These are phyloP conservation scores for Montipora foliosa DNA, from an alignment of 64 coral and sea anemone genomes.

Conservation along the genomic window DNA sequence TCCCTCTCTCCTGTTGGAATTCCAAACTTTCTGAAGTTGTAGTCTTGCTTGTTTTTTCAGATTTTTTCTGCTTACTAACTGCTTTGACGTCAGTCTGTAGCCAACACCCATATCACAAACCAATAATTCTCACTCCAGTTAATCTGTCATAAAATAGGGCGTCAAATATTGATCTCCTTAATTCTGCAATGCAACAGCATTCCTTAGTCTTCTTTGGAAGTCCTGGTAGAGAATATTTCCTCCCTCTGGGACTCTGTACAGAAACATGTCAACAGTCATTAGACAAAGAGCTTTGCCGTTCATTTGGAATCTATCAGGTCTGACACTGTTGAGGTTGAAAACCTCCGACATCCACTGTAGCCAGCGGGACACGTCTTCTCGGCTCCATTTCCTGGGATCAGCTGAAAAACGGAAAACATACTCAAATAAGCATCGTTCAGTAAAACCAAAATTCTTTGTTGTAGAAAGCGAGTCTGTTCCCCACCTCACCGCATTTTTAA, in stretches of 20 bases:
- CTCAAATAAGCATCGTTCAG: background rate
- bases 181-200: slow-evolving; percentile 63
- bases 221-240: slow-evolving; percentile 93
- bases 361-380: slow-evolving; percentile 88
- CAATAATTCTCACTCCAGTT: background rate
- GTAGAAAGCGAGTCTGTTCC: too few relatives aligned
- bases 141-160: background rate
- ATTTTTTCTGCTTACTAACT: background rate
- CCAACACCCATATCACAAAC: background rate
- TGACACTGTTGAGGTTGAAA: slow-evolving; percentile 75
- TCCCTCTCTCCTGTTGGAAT: background rate
- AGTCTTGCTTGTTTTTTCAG: background rate
- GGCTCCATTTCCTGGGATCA: slow-evolving; percentile 85
- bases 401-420: slow-evolving; percentile 25
- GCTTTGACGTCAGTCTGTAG: background rate
- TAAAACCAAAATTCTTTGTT: background rate
- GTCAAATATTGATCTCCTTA: background rate
- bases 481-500: too few relatives aligned
- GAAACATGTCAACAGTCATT: slow-evolving; percentile 96
- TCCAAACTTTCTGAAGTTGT: background rate
- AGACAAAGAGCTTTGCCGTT: slow-evolving; percentile 95
- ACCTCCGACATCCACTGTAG: slow-evolving; percentile 81
- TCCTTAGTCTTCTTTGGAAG: slow-evolving; percentile 88
- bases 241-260: slow-evolving; percentile 89
- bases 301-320: slow-evolving; percentile 95